Evolutionary conservation across 1,140 invertebrate genomes (phyloP), one percentile per base, ranked within the genome.

Genomic region (Penaeus japonicus): DNA sequence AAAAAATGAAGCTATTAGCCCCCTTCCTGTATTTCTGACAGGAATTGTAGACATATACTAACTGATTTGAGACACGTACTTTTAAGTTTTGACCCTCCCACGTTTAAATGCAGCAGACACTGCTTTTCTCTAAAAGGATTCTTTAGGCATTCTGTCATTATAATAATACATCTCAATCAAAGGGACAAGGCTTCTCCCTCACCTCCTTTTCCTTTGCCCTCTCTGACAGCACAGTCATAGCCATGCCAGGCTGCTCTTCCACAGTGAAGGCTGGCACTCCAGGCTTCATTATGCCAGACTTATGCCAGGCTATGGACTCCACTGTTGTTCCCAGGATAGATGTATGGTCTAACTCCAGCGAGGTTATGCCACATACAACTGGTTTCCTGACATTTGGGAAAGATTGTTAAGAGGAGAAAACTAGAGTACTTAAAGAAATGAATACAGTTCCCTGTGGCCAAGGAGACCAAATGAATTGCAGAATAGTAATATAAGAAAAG

Each of bases 211-310:
- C 95, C 82, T 91, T 82, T 27, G 97, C 95, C 91, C 95, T 94
- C 57, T 94, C 91, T 73, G 93, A 91, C 3, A 99, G 91, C 10
- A 98, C 94, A 30, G 94, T 90, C 92, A 98, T 93, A 1, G 96
- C 97, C 70, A 94, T 92, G 0, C 92, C 85, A 0, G 94, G 92
- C 91, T 98, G 96, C 83, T 94, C 92, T 0, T 93, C 91, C 3
- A 96, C 95, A 0, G 96, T 97, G 90, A 96, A 97, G 0, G 96
- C 96, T 84, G 94, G 93, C 32, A 95, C 94, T 22, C 94, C 93
- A 4, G 92, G 91, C 93, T 99, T 99, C 93, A 99, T 97, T 88
- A 99, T 98, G 10, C 99, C 99, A 0, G 97, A 96, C 93, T 99
- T 99, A 85, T 99, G 97, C 93, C 95, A 96, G 0, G 99, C 97